Conservation (phyloP, 2,797 vertebrate genomes). For the Spizella passerina region DNA sequence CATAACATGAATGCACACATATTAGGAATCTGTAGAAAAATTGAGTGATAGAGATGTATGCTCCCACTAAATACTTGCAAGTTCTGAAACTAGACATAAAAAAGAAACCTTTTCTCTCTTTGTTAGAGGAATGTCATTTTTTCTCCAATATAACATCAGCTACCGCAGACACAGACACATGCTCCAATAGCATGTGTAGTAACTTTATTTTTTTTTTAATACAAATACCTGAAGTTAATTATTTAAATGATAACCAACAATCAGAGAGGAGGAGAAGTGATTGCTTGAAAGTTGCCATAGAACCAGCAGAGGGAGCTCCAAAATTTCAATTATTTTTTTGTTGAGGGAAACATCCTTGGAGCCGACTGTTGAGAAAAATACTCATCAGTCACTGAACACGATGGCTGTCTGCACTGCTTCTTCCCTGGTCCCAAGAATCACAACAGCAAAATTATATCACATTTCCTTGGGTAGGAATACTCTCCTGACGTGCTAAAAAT, state of each 20-base stretch:
- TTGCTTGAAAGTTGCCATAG: background rate
- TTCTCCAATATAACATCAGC: background rate
- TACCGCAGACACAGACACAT: background rate
- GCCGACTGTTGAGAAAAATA: rapidly evolving
- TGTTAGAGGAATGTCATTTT: background rate
- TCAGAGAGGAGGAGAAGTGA: background rate
- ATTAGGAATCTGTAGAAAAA: background rate
- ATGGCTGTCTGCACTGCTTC: background rate
- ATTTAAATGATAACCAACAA: background rate
- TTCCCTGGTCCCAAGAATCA: background rate
- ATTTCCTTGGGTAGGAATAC: background rate
- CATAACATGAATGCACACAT: background rate
- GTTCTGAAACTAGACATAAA: background rate
- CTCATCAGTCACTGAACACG: rapidly evolving
- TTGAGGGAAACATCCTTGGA: background rate
- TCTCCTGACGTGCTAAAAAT: background rate
- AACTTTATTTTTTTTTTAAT: background rate
- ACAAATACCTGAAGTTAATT: background rate
- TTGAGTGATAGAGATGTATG: background rate
- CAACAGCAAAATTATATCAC: background rate
- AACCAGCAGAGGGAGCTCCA: conserved; percentile 72
- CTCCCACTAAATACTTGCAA: background rate
- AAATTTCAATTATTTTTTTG: background rate
- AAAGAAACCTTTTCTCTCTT: background rate
- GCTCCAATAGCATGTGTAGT: background rate